Percentiles rank a stretch among this genome's conserved stretches.
Conservation (phyloP, 92 coral and sea anemone genomes). For the Zoanthus solanderi region DNA sequence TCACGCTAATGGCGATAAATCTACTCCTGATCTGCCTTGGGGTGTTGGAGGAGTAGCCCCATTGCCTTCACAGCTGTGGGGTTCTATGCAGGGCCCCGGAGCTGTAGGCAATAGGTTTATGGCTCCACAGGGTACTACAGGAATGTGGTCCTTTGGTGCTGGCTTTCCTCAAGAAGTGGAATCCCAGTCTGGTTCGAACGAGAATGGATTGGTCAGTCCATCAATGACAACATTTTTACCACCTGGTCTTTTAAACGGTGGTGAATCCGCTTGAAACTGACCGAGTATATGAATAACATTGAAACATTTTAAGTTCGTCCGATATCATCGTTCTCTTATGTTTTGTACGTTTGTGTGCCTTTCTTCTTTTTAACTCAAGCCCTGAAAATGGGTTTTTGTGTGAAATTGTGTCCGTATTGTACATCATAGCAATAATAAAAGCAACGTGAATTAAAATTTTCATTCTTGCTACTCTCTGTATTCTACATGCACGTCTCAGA, state of each 20-base stretch:
- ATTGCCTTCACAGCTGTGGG: constrained; percentile 91
- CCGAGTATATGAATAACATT: constrained; percentile 28
- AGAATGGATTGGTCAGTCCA: constrained; percentile 94
- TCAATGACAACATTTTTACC: constrained; percentile 98
- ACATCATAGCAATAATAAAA: constrained; percentile 40
- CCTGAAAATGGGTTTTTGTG: constrained; percentile 86
- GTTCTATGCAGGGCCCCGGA: constrained; percentile 71
- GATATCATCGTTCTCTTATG: constrained; percentile 69
- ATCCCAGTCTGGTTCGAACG: constrained; percentile 85
- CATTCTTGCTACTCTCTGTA: too few relatives aligned
- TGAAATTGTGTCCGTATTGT: constrained; percentile 44
- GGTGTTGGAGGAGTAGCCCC: constrained; percentile 67
- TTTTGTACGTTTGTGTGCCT: constrained; percentile 70
- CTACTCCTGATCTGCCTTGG: constrained; percentile 77
- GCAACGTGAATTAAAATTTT: constrained; percentile 26
- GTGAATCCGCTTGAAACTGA: constrained; percentile 82
- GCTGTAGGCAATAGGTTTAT: constrained; percentile 72
- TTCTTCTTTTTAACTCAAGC: constrained; percentile 67
- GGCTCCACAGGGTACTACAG: constrained; percentile 76
- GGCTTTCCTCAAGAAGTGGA: constrained; percentile 83
- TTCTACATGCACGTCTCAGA: too few relatives aligned
- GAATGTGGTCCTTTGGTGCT: constrained; percentile 87
- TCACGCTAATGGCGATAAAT: constrained; percentile 31
- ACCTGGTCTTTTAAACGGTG: constrained; percentile 97
- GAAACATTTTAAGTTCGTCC: constrained; percentile 45